These are phyloP conservation scores for Loxodonta africana DNA, from an alignment of 2,113 vertebrate genomes.

Conservation along the genomic window DNA sequence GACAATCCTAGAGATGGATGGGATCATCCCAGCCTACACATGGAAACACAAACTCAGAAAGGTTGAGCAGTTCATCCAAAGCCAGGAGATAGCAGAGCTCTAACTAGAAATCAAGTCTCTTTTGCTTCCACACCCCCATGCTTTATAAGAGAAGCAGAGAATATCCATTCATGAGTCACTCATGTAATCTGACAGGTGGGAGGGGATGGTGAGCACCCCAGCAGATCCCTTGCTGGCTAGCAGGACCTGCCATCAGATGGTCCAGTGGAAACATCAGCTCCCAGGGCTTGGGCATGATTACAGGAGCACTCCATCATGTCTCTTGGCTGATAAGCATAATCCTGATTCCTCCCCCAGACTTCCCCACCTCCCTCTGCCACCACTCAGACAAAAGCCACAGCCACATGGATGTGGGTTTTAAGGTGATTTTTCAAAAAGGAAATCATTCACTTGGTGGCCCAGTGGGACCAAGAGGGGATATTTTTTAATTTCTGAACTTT, in stretches of 20 bases:
- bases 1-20: background rate
- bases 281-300: background rate
- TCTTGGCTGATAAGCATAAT: background rate
- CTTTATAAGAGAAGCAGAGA: slow-evolving; percentile 20
- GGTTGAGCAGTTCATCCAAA: background rate
- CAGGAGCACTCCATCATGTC: background rate
- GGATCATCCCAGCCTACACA: background rate
- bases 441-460: background rate
- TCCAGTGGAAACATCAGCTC: background rate
- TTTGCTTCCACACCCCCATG: background rate
- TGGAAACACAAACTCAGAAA: background rate
- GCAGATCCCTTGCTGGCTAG: background rate
- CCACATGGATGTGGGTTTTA: background rate
- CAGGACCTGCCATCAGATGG: background rate
- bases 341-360: background rate
- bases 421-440: background rate
- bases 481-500: slow-evolving; percentile 11
- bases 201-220: background rate
- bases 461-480: background rate
- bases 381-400: background rate
- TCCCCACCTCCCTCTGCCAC: background rate
- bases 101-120: background rate
- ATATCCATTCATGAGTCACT: background rate
- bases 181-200: background rate
- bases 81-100: background rate